Percentiles rank a stretch among this genome's conserved stretches.
Conservation (phyloP, 2,888 invertebrate genomes). For the Autographa gamma region DNA sequence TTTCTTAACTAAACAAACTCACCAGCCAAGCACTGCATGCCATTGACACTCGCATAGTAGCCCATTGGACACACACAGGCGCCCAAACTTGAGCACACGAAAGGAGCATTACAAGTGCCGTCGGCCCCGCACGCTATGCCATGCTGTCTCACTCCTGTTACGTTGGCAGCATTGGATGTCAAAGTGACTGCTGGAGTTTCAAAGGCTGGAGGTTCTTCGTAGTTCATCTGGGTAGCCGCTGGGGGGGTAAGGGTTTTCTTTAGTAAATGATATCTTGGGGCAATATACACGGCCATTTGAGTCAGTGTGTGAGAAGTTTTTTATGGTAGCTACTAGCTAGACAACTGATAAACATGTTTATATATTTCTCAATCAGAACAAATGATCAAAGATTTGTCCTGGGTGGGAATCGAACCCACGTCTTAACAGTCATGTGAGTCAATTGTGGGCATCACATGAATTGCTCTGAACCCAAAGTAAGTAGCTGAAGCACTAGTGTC, state of each 20-base stretch:
- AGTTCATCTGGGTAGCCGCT: not conserved
- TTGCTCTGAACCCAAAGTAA: no score
- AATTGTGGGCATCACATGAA: no score
- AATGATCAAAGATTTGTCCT: no score
- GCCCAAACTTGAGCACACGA: slow-evolving; percentile 69
- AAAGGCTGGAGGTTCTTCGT: not conserved
- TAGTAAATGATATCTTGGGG: no score
- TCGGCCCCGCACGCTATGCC: slow-evolving; percentile 60
- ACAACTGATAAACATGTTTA: no score
- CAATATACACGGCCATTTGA: no score
- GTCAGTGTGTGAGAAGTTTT: no score
- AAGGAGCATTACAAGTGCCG: slow-evolving; percentile 63
- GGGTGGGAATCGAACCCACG: no score
- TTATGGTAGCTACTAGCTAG: no score
- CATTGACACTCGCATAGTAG: slow-evolving; percentile 69
- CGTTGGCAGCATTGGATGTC: not conserved
- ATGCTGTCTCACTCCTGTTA: slow-evolving; percentile 38
- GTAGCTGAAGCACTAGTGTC: no score
- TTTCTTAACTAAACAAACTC: slow-evolving; percentile 18
- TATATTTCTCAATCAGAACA: no score
- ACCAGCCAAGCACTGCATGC: slow-evolving; percentile 76
- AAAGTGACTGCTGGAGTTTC: not conserved
- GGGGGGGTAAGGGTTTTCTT: not conserved
- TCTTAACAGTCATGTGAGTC: no score
- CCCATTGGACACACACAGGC: slow-evolving; percentile 78